Evolutionary conservation across 2,888 invertebrate species (phyloP).

Genomic region (Lydus trimaculatus): DNA sequence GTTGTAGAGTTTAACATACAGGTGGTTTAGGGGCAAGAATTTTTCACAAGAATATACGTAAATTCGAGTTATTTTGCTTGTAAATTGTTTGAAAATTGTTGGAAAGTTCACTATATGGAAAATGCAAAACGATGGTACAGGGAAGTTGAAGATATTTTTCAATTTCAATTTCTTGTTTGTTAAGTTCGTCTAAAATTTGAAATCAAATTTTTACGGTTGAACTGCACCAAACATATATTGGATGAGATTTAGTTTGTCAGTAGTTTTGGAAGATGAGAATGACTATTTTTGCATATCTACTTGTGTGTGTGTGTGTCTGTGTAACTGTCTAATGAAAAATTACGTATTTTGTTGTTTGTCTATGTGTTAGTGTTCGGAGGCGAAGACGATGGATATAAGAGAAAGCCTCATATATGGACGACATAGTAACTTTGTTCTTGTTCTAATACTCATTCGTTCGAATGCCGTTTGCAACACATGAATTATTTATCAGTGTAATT

Average conservation of each 20-base stretch:
- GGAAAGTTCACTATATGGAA: neutral
- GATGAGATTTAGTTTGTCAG: no score
- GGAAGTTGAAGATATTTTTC: neutral
- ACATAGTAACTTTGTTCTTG: neutral
- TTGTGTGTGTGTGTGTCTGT: no score
- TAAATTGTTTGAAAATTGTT: neutral
- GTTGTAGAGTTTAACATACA: neutral
- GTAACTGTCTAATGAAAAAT: neutral
- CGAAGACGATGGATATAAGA: neutral
- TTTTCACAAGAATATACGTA: neutral
- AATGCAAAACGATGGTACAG: neutral
- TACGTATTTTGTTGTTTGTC: neutral
- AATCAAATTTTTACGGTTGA: neutral
- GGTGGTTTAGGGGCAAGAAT: neutral
- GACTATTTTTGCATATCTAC: no score
- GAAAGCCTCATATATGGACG: neutral
- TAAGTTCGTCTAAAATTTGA: neutral
- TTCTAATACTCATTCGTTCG: constrained; percentile 12
- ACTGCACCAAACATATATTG: neutral
- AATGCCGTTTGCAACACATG: constrained; percentile 36
- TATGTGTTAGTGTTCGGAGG: no score
- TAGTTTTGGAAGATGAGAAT: no score
- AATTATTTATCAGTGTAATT: constrained; percentile 48
- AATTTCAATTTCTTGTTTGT: neutral
- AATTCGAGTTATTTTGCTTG: neutral